These are phyloP conservation scores for Cataglyphis hispanica DNA, from an alignment of 1,140 invertebrate genomes.

Conservation along the genomic window DNA sequence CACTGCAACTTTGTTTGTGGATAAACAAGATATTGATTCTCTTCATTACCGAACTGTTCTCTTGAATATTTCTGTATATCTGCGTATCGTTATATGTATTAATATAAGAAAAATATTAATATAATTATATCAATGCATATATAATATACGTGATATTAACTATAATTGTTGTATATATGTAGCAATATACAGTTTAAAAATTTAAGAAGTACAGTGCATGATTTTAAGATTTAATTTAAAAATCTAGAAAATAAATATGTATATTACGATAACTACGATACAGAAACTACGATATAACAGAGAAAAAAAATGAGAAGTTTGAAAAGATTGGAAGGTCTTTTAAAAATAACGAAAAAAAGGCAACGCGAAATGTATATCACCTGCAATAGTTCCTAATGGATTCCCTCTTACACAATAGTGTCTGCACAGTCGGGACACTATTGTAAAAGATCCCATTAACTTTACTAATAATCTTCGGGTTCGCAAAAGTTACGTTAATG, in stretches of 20 bases:
- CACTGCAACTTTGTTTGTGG: conserved; percentile 22
- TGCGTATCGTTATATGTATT: neutral
- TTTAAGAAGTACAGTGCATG: neutral
- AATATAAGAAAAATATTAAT: neutral
- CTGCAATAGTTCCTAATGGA: no score
- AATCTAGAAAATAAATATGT: no score
- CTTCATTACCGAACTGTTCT: conserved; percentile 12
- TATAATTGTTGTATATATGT: neutral
- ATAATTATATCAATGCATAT: neutral
- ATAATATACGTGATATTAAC: neutral
- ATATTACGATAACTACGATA: no score
- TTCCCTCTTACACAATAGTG: no score
- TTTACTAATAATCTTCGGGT: no score
- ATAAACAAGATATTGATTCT: conserved; percentile 59
- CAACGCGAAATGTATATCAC: no score
- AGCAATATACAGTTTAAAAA: neutral
- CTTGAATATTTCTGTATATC: neutral
- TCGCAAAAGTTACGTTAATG: no score
- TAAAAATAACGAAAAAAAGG: neutral
- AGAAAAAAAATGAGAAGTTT: neutral
- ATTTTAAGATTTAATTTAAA: no score
- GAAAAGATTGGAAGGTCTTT: neutral
- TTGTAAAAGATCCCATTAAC: no score
- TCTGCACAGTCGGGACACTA: no score
- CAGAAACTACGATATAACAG: neutral